Percentiles rank a stretch among this genome's conserved stretches.
phyloP scores from a whole-genome alignment of 2,113 vertebrate genomes.

The Tetrao urogallus region DNA sequence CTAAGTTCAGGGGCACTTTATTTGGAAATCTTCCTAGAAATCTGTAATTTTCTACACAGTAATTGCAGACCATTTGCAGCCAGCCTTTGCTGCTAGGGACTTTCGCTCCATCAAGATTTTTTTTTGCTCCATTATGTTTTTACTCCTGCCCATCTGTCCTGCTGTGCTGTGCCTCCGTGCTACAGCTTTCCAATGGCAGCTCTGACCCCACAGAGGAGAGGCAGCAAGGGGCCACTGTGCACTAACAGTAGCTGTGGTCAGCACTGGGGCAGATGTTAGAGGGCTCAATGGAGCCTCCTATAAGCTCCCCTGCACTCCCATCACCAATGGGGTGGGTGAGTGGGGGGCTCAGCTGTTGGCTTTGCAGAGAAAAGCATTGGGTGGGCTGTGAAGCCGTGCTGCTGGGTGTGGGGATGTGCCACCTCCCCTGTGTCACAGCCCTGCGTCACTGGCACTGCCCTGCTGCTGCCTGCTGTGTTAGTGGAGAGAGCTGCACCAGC shows the following conservation, averaged over 20 bases:
- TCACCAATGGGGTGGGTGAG: not conserved
- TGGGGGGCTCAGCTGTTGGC: rapidly evolving
- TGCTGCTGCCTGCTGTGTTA: not conserved
- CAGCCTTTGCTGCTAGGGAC: not conserved
- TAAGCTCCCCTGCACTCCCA: not conserved
- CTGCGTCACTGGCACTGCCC: not conserved
- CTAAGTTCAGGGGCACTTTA: not conserved
- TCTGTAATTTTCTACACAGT: not conserved
- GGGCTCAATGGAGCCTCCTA: not conserved
- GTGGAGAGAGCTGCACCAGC: not conserved
- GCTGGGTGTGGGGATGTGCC: not conserved
- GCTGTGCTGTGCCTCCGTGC: rapidly evolving
- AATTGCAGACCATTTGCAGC: not conserved
- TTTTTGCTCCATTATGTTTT: too few species aligned
- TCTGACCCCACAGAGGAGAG: not conserved
- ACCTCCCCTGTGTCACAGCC: not conserved
- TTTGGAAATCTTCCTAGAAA: not conserved
- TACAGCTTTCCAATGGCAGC: not conserved
- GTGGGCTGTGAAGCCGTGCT: not conserved
- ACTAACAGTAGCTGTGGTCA: not conserved
- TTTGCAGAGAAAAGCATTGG: not conserved
- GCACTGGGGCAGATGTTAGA: not conserved
- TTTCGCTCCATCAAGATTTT: too few species aligned
- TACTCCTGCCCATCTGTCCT: not conserved
- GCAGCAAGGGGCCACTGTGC: not conserved